A percentile compares a stretch with the other conserved stretches of the same genome.
These are phyloP conservation scores for Lycia hirtaria DNA, from an alignment of 2,888 invertebrate species.

Conservation along the genomic window DNA sequence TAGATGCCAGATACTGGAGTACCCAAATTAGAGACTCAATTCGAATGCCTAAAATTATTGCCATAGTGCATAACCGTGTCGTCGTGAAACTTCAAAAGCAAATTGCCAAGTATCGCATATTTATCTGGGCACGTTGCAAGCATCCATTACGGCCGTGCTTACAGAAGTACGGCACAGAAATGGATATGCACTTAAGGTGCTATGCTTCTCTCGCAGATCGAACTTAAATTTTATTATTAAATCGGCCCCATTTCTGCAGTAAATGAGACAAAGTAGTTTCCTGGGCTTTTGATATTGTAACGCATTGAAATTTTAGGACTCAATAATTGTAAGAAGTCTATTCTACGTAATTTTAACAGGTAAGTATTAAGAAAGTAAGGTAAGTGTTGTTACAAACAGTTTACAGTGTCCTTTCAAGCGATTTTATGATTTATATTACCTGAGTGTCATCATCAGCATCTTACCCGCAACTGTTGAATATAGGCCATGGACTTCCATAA, in stretches of 20 bases:
- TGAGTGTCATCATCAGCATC: too few relatives aligned
- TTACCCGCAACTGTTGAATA: too few relatives aligned
- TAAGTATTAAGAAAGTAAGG: too few relatives aligned
- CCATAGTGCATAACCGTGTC: conserved; percentile 72
- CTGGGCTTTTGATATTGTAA: neutral
- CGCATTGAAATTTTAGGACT: neutral
- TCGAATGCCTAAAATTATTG: conserved; percentile 67
- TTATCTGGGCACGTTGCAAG: conserved; percentile 76
- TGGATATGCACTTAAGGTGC: conserved; percentile 77
- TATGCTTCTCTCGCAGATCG: conserved; percentile 54
- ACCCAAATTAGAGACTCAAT: conserved; percentile 60
- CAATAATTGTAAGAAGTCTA: neutral
- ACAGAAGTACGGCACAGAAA: conserved; percentile 54
- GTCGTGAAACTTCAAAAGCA: conserved; percentile 71
- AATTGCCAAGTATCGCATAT: conserved; percentile 72
- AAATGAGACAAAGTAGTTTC: neutral
- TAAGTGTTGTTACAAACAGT: too few relatives aligned
- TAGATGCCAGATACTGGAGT: conserved; percentile 51
- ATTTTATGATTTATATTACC: too few relatives aligned
- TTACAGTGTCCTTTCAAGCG: too few relatives aligned
- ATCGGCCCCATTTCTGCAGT: conserved; percentile 31
- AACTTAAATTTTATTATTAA: conserved; percentile 59
- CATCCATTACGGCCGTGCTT: conserved; percentile 64
- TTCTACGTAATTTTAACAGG: neutral
- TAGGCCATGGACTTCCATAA: too few relatives aligned